Base-by-base conservation (phyloP, 2,888 invertebrate genomes). In the Nyleta sp. region DNA sequence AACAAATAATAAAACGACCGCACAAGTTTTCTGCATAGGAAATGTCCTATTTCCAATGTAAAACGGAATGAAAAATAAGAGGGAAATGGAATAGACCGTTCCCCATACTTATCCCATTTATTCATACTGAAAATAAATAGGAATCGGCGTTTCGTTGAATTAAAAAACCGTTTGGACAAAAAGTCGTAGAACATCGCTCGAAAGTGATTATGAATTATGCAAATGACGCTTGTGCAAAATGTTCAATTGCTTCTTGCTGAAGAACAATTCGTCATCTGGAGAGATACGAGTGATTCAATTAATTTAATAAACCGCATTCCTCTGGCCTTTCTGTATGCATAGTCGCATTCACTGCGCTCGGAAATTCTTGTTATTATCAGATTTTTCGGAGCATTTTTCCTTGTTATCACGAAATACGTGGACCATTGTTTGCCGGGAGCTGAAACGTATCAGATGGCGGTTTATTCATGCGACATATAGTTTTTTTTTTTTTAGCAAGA, bases 371-470 rank as follows among this genome's bases (percentile, higher is more conserved):
- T 72, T 35, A 52, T 55, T 64, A 72, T 55, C 64, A 48, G 57
- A 57, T 48, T 53, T 57, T 73, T 73, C 64, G 20, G 57, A 5
- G 42, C 64, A 64, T 57, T 64, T 73, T 64, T 73, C 50, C 72
- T 64, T 64, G 48, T 53, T 73, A 64, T 64, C 64, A 15, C 24
- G 38, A 64, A 72, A 46, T 64, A 46, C 17, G 33, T 42, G 53
- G 40, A 44, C 55, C 38, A 62, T 72, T 53, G 38, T 53, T 40
- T 55, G 46, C 20, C 20, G 24, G 46, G 48, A 28, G 18, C 13
- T 53, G 24, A 8, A 35, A 35, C 52, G 18, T 52, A 33, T 52
- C 64, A 64, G 50, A 67, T 67, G 46, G 46, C 46, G 38, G 38
- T 38, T 68, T 59, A 59, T 70, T 70, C 59, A 50, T 52, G 59